Evolutionary conservation across 1,140 invertebrate genomes (phyloP), one percentile per base, ranked within the genome.

Genomic region (Medauroidea extradentata): DNA sequence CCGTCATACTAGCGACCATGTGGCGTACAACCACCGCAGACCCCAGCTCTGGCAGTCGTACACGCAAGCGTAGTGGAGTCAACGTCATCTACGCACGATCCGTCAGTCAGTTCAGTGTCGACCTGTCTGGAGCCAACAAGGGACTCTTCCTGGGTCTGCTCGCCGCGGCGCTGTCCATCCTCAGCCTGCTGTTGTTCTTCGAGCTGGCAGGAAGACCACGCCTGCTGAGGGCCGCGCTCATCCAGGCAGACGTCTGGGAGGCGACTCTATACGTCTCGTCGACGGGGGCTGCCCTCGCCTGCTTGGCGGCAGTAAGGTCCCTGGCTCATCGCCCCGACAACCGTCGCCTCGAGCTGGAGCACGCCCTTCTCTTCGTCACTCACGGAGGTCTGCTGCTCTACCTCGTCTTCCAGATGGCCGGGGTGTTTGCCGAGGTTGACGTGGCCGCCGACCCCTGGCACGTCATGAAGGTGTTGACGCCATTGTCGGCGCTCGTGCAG

Each of bases 111-210:
- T 90, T 94, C 68, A 90, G 89, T 14, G 90, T 94, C 27, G 92
- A 95, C 72, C 95, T 93, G 73, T 89, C 91, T 1, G 89, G 89
- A 66, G 90, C 93, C 1, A 92, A 94, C 71, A 79, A 89, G 61
- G 89, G 89, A 0, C 80, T 96, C 2, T 94, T 95, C 70, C 85
- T 87, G 50, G 93, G 92, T 9, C 89, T 94, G 54, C 74, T 94
- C 9, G 77, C 92, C 2, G 86, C 91, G 41, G 91, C 94, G 2
- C 75, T 91, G 39, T 94, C 92, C 2, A 90, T 95, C 24, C 91
- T 96, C 57, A 89, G 89, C 18, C 82, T 94, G 53, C 94, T 94
- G 48, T 89, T 94, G 77, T 95, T 94, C 75, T 94, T 94, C 74
- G 91, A 95, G 1, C 77, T 93, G 4, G 85, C 89, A 56, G 85